Evolutionary conservation across 1,140 invertebrate genomes (phyloP).

Genomic region (Heterodera schachtii): DNA sequence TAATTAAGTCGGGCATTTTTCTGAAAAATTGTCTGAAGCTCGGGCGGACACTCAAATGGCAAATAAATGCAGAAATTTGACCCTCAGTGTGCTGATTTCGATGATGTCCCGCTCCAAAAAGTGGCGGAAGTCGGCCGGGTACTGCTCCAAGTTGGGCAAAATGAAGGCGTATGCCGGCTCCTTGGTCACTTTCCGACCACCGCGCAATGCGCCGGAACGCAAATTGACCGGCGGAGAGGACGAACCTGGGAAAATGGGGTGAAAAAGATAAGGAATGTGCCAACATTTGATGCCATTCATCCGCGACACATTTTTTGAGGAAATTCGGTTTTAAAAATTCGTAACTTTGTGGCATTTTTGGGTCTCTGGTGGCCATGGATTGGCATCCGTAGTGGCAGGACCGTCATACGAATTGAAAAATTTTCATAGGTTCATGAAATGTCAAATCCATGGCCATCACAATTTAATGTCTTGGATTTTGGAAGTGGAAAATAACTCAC

Average conservation of each 20-base stretch:
- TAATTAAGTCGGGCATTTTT: no score
- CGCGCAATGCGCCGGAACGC: not conserved
- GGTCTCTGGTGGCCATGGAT: no score
- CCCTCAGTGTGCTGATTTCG: constrained; percentile 80
- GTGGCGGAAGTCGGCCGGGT: constrained; percentile 76
- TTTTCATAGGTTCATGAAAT: no score
- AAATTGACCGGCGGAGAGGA: not conserved
- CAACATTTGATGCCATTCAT: no score
- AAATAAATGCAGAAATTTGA: constrained; percentile 81
- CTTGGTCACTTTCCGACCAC: not conserved
- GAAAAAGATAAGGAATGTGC: no score
- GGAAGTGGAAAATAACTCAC: not conserved
- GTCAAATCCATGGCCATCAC: no score
- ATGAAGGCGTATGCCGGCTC: constrained; percentile 79
- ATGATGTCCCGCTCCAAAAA: constrained; percentile 86
- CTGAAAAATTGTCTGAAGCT: constrained; percentile 41
- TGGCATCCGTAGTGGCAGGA: no score
- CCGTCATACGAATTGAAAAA: no score
- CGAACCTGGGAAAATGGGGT: not conserved
- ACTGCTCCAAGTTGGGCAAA: constrained; percentile 79
- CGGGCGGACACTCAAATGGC: constrained; percentile 76
- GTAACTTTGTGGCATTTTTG: no score
- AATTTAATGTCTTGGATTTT: no score
- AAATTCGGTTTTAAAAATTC: no score
- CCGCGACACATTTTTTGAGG: no score